Evolutionary conservation across 2,888 invertebrate species (phyloP).

Genomic region (Tipula vernalis): DNA sequence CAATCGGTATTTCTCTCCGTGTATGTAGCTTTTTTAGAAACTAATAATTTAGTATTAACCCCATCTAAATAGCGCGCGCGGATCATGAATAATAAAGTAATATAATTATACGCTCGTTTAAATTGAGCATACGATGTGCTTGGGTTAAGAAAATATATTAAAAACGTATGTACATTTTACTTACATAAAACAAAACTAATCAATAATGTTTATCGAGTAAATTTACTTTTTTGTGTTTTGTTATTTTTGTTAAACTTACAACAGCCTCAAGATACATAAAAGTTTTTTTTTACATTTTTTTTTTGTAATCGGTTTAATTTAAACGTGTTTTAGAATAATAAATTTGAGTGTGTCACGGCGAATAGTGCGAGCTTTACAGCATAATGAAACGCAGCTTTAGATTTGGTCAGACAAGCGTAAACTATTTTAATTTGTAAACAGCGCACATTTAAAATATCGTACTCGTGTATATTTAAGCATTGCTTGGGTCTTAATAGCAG

Average conservation of each 20-base stretch:
- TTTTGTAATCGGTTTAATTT: not conserved
- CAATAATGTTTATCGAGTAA: not conserved
- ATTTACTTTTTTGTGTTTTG: not conserved
- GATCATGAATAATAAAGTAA: not conserved
- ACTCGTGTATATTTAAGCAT: no score
- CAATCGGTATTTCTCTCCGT: not conserved
- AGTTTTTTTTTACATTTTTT: not conserved
- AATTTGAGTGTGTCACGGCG: not conserved
- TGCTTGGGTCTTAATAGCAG: no score
- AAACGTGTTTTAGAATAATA: not conserved
- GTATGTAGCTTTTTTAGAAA: not conserved
- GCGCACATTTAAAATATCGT: no score
- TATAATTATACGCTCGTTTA: not conserved
- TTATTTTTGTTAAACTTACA: not conserved
- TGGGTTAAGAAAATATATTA: not conserved
- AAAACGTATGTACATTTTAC: not conserved
- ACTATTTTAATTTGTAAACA: not conserved
- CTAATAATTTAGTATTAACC: not conserved
- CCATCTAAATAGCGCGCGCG: not conserved
- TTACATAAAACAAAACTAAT: not conserved
- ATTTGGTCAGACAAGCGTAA: not conserved
- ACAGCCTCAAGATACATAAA: not conserved
- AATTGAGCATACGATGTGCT: not conserved
- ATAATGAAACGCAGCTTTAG: not conserved
- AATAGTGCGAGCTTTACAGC: not conserved